Conservation (phyloP, 2,797 vertebrate species). For the Tenualosa thibaudeaui region DNA sequence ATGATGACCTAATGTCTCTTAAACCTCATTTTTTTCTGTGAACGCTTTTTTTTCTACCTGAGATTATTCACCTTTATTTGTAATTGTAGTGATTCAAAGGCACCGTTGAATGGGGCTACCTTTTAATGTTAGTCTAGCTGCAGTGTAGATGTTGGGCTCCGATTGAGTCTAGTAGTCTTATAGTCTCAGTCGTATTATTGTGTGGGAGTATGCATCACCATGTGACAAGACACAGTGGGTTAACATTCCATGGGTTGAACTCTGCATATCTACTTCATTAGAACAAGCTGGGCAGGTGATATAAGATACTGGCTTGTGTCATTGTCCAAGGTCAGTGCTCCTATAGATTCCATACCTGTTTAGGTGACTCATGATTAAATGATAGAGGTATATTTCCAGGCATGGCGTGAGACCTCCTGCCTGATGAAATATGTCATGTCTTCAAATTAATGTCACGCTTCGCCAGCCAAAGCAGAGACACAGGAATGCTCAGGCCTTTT, state of each 20-base stretch:
- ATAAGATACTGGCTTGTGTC: slow-evolving; percentile 41
- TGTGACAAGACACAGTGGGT: neutral
- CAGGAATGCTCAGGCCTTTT: slow-evolving; percentile 38
- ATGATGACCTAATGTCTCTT: neutral
- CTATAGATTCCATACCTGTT: slow-evolving; percentile 37
- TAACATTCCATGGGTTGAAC: neutral
- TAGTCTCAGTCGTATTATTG: neutral
- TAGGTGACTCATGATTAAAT: slow-evolving; percentile 48
- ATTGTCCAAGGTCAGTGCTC: slow-evolving; percentile 48
- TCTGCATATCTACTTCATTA: neutral
- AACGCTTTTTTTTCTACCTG: neutral
- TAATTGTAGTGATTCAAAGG: neutral
- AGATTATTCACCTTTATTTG: neutral
- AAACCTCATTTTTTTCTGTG: neutral
- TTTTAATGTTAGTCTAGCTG: neutral
- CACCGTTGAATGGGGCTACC: neutral
- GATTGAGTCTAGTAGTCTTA: neutral
- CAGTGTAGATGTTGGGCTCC: neutral
- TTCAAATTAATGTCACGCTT: slow-evolving; percentile 53
- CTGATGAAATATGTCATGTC: slow-evolving; percentile 50
- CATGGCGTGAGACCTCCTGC: slow-evolving; percentile 45
- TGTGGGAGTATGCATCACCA: neutral
- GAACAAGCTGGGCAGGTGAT: slow-evolving; percentile 33
- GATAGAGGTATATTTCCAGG: slow-evolving; percentile 44
- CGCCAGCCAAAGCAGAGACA: slow-evolving; percentile 43